These are phyloP conservation scores for Coregonus suidteri DNA, from an alignment of 2,797 vertebrate species.

Conservation along the genomic window DNA sequence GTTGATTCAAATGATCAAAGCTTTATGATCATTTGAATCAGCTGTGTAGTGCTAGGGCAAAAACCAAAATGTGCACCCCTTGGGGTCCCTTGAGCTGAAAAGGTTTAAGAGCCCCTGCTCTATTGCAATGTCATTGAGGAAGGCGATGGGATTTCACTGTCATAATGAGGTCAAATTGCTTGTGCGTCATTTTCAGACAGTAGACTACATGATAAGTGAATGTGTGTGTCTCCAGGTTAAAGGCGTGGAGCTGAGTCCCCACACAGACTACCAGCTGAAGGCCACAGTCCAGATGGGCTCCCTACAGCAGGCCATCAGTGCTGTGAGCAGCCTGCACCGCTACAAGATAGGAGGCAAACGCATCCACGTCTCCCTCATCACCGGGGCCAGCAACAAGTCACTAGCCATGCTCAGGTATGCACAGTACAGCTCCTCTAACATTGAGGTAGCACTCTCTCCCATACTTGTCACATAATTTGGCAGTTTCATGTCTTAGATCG, in stretches of 20 bases:
- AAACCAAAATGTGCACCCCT: too few species aligned
- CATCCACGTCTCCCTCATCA: constrained; percentile 92
- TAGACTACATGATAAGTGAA: too few species aligned
- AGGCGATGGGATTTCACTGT: too few species aligned
- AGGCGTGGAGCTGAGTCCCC: constrained; percentile 90
- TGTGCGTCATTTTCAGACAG: too few species aligned
- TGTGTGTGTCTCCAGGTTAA: constrained; percentile 79
- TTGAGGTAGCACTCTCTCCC: not conserved
- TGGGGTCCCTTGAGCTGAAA: too few species aligned
- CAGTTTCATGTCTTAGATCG: too few species aligned
- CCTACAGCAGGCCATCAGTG: constrained; percentile 90
- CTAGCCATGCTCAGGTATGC: constrained; percentile 86
- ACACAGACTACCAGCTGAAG: constrained; percentile 96
- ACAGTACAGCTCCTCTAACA: not conserved
- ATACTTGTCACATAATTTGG: not conserved
- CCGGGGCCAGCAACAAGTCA: constrained; percentile 84
- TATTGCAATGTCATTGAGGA: too few species aligned
- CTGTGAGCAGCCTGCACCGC: constrained; percentile 88
- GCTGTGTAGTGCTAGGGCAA: too few species aligned
- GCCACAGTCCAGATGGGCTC: constrained; percentile 89
- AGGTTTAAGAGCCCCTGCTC: too few species aligned
- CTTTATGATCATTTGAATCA: too few species aligned
- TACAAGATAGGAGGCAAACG: constrained; percentile 93
- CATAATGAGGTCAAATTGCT: too few species aligned
- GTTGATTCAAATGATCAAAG: too few species aligned